Percentiles rank a stretch among this genome's conserved stretches.
Conservation (phyloP, 2,888 invertebrate species). For the Clanis bilineata region DNA sequence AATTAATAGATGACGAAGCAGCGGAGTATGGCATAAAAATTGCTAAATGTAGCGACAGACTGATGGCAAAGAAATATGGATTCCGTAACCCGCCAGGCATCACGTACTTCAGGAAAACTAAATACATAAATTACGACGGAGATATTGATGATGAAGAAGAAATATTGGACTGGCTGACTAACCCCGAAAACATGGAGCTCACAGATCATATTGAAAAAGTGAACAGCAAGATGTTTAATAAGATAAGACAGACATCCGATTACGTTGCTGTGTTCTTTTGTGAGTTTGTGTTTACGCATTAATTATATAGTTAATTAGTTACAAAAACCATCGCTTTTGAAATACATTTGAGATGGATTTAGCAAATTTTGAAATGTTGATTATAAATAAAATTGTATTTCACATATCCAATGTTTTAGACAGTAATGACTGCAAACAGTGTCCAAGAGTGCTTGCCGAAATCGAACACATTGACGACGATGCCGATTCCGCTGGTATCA, state of each 20-base stretch:
- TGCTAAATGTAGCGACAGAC: slow-evolving; percentile 91
- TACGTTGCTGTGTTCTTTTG: slow-evolving; percentile 97
- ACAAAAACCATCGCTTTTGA: neutral
- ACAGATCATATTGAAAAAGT: slow-evolving; percentile 96
- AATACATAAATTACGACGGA: slow-evolving; percentile 95
- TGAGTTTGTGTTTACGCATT: slow-evolving; percentile 76
- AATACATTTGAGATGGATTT: neutral
- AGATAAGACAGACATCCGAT: slow-evolving; percentile 93
- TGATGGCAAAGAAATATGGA: slow-evolving; percentile 97
- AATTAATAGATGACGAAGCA: slow-evolving; percentile 95
- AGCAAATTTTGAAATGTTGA: neutral
- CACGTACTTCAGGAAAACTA: slow-evolving; percentile 94
- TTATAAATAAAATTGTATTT: slow-evolving; percentile 49
- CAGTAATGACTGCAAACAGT: slow-evolving; percentile 97
- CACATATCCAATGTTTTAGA: slow-evolving; percentile 86
- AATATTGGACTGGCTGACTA: slow-evolving; percentile 94
- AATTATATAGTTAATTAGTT: slow-evolving; percentile 25
- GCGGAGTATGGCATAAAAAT: slow-evolving; percentile 95
- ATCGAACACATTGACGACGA: slow-evolving; percentile 97
- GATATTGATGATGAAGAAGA: slow-evolving; percentile 96
- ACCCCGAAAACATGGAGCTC: slow-evolving; percentile 96
- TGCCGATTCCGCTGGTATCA: slow-evolving; percentile 93
- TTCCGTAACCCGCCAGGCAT: slow-evolving; percentile 94
- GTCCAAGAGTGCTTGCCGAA: slow-evolving; percentile 92
- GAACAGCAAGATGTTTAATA: slow-evolving; percentile 95